Evolutionary conservation across 53 echinoderm and acorn worm genomes (phyloP), one percentile per base, ranked within the genome.

Genomic region (Astropecten irregularis): DNA sequence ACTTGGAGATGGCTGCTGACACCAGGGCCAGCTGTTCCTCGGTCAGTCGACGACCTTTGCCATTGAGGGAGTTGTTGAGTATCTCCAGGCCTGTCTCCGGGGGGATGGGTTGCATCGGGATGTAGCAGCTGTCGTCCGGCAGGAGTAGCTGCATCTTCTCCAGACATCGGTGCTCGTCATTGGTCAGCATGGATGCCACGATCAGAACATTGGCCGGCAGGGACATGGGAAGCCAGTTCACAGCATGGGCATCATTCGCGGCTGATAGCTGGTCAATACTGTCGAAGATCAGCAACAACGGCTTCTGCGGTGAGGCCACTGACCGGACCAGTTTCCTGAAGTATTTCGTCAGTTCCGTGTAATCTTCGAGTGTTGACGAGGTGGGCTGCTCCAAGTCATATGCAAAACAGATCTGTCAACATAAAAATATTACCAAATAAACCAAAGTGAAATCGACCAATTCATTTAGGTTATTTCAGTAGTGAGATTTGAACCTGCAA

Each of bases 201-300:
- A 95, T 53, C 49, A 73, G 68, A 15, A 83, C 65, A 58, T 85
- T 22, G 30, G 85, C 30, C 9, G 85, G 85, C 18, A 90, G 27
- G 1, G 58, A 82, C 77, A 85, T 92, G 11, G 85, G 88, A 5
- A 95, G 72, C 95, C 95, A 95, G 88, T 95, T 90, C 92, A 95
- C 83, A 42, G 90, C 82, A 35, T 92, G 92, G 26, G 95, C 92
- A 54, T 92, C 92, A 68, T 95, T 90, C 40, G 85, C 90, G 10
- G 88, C 21, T 9, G 73, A 68, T 22, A 95, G 86, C 76, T 95
- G 95, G 53, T 95, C 95, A 19, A 95, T 77, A 37, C 95, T 95
- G 73, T 95, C 95, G 10, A 95, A 81, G 28, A 95, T 62, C 19
- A 95, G 82, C 15, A 95, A 52, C 26, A 95, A 58, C 0, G 92